phyloP scores from a whole-genome alignment of 2,888 invertebrate species.

The Eucera pruinosa region DNA sequence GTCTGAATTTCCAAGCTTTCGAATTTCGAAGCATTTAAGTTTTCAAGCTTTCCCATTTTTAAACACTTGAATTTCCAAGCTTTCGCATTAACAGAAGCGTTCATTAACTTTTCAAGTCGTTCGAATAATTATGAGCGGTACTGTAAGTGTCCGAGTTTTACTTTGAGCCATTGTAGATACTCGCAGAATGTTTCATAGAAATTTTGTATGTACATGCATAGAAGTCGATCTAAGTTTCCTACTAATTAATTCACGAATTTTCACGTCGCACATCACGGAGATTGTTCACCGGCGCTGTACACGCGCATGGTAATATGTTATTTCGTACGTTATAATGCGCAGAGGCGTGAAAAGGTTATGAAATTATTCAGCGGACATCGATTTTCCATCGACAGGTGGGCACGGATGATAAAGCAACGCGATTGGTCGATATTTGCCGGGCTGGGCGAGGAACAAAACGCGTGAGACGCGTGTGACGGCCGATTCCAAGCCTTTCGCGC shows the following conservation, averaged over 20 bases:
- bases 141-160: too few species aligned
- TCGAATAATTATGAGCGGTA: too few species aligned
- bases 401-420: slow-evolving; percentile 61
- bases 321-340: slow-evolving; percentile 44
- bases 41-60: too few species aligned
- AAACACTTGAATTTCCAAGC: too few species aligned
- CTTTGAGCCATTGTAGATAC: too few species aligned
- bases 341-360: slow-evolving; percentile 55
- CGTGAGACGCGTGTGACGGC: slow-evolving; percentile 47
- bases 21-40: too few species aligned
- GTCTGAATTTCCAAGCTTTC: too few species aligned
- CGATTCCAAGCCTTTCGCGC: slow-evolving; percentile 60
- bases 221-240: too few species aligned
- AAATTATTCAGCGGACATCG: slow-evolving; percentile 62
- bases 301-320: slow-evolving; percentile 37
- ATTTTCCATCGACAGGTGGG: slow-evolving; percentile 64
- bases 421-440: slow-evolving; percentile 50
- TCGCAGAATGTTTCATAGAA: too few species aligned
- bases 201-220: too few species aligned
- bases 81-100: too few species aligned
- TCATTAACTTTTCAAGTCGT: too few species aligned
- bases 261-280: background rate
- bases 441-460: slow-evolving; percentile 57
- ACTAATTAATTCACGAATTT: slow-evolving; percentile 20
- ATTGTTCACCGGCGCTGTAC: slow-evolving; percentile 5